Conservation (phyloP, 2,797 vertebrate species). For the Sebastes hubbsi region DNA sequence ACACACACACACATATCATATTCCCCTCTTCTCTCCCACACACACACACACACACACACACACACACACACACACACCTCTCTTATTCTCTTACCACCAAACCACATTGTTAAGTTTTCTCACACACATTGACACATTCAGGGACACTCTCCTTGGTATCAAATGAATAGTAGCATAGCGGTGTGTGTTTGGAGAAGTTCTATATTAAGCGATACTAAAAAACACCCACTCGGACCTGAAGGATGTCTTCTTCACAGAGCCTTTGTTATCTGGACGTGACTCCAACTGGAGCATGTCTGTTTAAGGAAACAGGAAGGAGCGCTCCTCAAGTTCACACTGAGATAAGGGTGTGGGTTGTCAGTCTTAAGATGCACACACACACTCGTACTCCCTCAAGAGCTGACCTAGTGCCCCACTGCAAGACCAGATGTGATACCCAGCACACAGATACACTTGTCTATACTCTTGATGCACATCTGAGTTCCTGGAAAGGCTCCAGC, state of each 20-base stretch:
- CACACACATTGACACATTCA: slow-evolving; percentile 34
- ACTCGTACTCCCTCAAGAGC: slow-evolving; percentile 37
- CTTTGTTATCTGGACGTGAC: slow-evolving; percentile 52
- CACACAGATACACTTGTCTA: slow-evolving; percentile 20
- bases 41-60: slow-evolving; percentile 18
- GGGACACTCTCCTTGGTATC: not conserved
- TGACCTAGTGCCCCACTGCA: slow-evolving; percentile 63
- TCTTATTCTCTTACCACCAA: slow-evolving; percentile 42
- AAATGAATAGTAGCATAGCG: not conserved
- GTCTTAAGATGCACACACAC: slow-evolving; percentile 27
- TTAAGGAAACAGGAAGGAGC: slow-evolving; percentile 76
- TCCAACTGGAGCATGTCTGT: slow-evolving; percentile 69
- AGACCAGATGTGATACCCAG: slow-evolving; percentile 68
- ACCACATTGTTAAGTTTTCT: slow-evolving; percentile 43
- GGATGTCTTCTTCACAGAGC: slow-evolving; percentile 26
- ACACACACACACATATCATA: slow-evolving; percentile 48
- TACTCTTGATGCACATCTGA: slow-evolving; percentile 36
- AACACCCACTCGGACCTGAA: slow-evolving; percentile 4
- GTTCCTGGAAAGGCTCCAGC: slow-evolving; percentile 35
- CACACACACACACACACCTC: slow-evolving; percentile 12
- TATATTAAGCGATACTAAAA: slow-evolving; percentile 19
- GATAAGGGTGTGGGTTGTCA: slow-evolving; percentile 73
- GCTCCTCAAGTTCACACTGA: slow-evolving; percentile 61
- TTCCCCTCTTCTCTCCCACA: slow-evolving; percentile 54
- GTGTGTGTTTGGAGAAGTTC: slow-evolving; percentile 8